phyloP scores from a whole-genome alignment of 2,797 vertebrate species.

The Pempheris klunzingeri region DNA sequence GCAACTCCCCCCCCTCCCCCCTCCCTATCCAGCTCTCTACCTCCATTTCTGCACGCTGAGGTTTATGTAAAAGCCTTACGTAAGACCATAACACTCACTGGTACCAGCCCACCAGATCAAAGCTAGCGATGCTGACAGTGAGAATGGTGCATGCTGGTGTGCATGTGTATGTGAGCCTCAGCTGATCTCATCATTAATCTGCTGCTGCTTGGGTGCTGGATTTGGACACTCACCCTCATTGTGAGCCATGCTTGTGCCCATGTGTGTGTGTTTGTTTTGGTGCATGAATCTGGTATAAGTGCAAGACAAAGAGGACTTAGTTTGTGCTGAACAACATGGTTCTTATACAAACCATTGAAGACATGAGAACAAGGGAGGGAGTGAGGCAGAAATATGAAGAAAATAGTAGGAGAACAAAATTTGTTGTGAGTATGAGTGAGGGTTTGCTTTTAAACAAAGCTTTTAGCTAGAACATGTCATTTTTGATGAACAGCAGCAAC shows the following conservation, averaged over 20 bases:
- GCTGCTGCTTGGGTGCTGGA: conserved; percentile 40
- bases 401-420: conserved; percentile 23
- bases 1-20: conserved; percentile 40
- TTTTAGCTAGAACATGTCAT: conserved; percentile 18
- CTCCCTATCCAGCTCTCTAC: conserved; percentile 52
- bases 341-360: conserved; percentile 23
- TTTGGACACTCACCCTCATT: conserved; percentile 43
- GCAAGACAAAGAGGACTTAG: conserved; percentile 21
- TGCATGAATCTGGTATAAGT: conserved; percentile 33
- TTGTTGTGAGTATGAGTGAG: conserved; percentile 34
- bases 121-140: conserved; percentile 68
- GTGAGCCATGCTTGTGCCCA: conserved; percentile 21
- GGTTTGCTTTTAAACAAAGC: conserved; percentile 26
- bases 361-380: conserved; percentile 3
- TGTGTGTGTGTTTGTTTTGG: conserved; percentile 33
- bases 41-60: conserved; percentile 68
- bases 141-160: conserved; percentile 43
- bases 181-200: conserved; percentile 71
- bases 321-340: conserved; percentile 39
- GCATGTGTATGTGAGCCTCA: conserved; percentile 33
- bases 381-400: conserved; percentile 9
- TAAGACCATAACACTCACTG: conserved; percentile 81
- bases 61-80: conserved; percentile 86
- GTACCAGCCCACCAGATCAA: conserved; percentile 72
- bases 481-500: conserved; percentile 11